These are phyloP conservation scores for Egretta garzetta DNA, from an alignment of 2,113 vertebrate species.

Conservation along the genomic window DNA sequence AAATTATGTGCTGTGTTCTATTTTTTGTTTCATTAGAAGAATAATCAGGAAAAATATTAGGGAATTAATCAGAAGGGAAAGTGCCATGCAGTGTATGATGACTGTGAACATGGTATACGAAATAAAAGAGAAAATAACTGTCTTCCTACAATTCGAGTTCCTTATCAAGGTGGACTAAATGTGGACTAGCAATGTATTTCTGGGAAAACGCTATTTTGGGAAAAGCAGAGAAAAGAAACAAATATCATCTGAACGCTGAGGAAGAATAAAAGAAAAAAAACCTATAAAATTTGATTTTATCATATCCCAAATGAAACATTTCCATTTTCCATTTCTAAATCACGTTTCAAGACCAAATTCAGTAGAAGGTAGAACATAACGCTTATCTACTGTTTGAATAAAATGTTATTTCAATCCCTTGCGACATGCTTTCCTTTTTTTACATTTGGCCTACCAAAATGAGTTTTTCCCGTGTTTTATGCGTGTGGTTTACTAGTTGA, in stretches of 20 bases:
- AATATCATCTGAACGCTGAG: neutral
- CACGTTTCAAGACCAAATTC: neutral
- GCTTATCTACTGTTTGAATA: neutral
- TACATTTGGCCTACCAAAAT: neutral
- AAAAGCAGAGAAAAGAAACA: neutral
- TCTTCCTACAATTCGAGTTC: neutral
- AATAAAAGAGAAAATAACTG: neutral
- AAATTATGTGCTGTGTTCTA: neutral
- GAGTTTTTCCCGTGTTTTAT: neutral
- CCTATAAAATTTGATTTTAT: neutral
- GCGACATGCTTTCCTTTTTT: neutral
- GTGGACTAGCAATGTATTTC: neutral
- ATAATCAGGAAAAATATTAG: neutral
- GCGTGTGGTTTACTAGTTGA: neutral
- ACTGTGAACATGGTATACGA: neutral
- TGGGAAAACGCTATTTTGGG: neutral
- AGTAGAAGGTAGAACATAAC: neutral
- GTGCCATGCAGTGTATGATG: neutral
- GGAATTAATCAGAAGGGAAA: neutral
- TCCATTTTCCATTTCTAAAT: neutral
- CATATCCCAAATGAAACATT: neutral
- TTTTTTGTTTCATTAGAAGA: neutral
- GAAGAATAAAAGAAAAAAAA: neutral
- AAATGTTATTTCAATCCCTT: neutral
- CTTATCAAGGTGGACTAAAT: neutral